Evolutionary conservation across 2,888 invertebrate species (phyloP).

Genomic region (Embidobia sp.): DNA sequence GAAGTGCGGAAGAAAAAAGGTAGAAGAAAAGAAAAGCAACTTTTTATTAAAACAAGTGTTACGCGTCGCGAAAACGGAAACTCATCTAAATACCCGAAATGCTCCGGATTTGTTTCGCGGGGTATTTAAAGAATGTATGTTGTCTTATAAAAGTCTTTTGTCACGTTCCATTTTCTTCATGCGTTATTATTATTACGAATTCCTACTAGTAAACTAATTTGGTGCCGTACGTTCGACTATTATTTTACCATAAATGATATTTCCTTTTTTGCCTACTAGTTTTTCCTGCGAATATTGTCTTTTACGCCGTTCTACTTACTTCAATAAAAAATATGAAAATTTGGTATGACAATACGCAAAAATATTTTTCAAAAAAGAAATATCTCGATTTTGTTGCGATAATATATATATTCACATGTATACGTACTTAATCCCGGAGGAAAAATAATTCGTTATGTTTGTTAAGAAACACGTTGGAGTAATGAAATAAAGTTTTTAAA

Average conservation of each 20-base stretch:
- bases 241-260: too few species aligned
- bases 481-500: too few species aligned
- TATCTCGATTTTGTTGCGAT: conserved; percentile 7
- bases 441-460: too few species aligned
- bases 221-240: too few species aligned
- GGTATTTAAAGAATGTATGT: conserved; percentile 26
- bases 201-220: conserved; percentile 7
- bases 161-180: conserved; percentile 25
- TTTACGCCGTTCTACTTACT: conserved; percentile 30
- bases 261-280: too few species aligned
- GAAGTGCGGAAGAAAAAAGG: not conserved
- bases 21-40: not conserved
- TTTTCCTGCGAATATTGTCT: conserved; percentile 47
- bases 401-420: too few species aligned
- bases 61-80: not conserved
- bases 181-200: conserved; percentile 15
- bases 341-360: conserved; percentile 1
- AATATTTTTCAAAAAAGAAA: conserved; percentile 21
- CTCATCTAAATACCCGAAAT: conserved; percentile 23
- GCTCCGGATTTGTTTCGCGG: conserved; percentile 3
- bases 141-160: conserved; percentile 45
- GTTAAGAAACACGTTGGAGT: too few species aligned
- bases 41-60: too few species aligned
- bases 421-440: too few species aligned
- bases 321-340: conserved; percentile 24